Conservation (phyloP, 2,113 vertebrate genomes). For the Urocolius indicus region DNA sequence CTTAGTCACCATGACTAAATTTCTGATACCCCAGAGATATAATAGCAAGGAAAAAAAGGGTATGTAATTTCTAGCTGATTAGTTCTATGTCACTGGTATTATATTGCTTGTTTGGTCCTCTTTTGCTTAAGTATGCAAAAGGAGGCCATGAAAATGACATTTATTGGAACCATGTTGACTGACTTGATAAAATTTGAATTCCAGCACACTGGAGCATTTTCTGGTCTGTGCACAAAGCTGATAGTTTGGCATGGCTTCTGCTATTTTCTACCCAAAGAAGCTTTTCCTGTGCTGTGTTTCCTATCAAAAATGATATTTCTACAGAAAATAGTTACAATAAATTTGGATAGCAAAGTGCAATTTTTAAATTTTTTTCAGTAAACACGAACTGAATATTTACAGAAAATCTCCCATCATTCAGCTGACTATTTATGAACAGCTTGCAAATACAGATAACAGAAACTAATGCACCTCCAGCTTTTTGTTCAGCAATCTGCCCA, state of each 20-base stretch:
- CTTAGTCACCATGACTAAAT: neutral
- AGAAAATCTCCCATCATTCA: neutral
- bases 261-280: neutral
- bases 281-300: neutral
- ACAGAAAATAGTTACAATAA: neutral
- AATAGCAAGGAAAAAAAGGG: neutral
- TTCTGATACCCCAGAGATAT: neutral
- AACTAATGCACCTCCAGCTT: conserved; percentile 8
- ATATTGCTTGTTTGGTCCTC: neutral
- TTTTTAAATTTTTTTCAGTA: neutral
- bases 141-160: neutral
- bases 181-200: conserved; percentile 35
- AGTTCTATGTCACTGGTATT: neutral
- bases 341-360: conserved; percentile 11
- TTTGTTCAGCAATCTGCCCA: conserved; percentile 44
- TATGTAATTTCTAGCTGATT: neutral
- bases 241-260: neutral
- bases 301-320: conserved; percentile 35
- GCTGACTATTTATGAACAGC: conserved; percentile 44
- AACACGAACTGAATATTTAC: conserved; percentile 16
- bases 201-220: neutral
- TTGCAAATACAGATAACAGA: conserved; percentile 62
- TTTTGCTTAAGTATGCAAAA: conserved; percentile 5
- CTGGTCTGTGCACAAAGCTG: conserved; percentile 27
- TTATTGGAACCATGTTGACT: neutral